Conservation (phyloP, 2,113 vertebrate species). For the Vanacampus margaritifer region DNA sequence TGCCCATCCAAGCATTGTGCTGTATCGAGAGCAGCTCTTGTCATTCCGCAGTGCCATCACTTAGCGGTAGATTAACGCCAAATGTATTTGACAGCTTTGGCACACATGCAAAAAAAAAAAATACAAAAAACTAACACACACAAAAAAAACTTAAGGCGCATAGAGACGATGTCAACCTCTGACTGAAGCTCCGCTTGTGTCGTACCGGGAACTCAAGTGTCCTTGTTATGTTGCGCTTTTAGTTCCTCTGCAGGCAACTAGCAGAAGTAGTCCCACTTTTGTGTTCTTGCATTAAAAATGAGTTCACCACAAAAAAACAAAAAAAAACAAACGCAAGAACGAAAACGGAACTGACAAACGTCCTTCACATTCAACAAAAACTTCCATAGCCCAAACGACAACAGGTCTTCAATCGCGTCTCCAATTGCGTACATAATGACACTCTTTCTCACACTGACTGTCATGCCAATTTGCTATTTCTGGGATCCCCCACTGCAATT, state of each 20-base stretch:
- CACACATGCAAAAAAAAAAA: background rate
- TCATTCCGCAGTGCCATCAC: conserved; percentile 1
- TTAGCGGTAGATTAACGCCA: background rate
- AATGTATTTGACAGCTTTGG: background rate
- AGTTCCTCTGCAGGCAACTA: background rate
- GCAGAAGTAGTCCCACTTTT: background rate
- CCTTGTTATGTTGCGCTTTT: conserved; percentile 6
- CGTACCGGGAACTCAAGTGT: background rate
- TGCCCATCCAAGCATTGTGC: conserved; percentile 4
- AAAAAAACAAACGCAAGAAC: too few species aligned
- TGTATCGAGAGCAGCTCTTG: background rate
- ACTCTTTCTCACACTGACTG: too few species aligned
- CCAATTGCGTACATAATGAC: too few species aligned
- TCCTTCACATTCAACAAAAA: too few species aligned
- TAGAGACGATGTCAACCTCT: too few species aligned
- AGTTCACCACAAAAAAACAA: background rate
- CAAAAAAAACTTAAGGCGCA: background rate
- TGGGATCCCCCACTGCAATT: too few species aligned
- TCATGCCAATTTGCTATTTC: too few species aligned
- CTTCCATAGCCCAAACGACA: too few species aligned
- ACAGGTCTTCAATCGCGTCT: too few species aligned
- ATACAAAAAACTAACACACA: background rate
- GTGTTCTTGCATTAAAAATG: conserved; percentile 6
- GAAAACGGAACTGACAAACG: too few species aligned
- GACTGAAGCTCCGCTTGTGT: conserved; percentile 3